Evolutionary conservation across 2,113 vertebrate genomes (phyloP), one percentile per base, ranked within the genome.

Genomic region (Dipodomys spectabilis): DNA sequence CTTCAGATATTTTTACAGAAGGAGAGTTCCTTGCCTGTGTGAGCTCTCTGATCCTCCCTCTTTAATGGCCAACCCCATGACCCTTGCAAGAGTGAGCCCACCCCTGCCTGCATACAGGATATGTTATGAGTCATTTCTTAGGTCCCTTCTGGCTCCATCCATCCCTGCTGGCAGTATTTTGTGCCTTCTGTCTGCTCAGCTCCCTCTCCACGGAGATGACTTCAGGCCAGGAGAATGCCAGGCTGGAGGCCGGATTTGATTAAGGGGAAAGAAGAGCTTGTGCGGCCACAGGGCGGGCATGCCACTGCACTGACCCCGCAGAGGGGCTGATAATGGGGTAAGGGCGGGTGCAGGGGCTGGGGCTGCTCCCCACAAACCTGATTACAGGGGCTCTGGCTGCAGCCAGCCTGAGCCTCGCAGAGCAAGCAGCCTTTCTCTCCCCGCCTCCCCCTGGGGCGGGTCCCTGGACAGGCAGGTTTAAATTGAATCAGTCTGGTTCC

Each of bases 191-290:
- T 57, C 7, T 2, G 28, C 28, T 4, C 25, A 74, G 92, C 93
- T 5, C 73, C 96, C 97, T 96, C 98, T 97, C 97, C 74, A 81
- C 44, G 83, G 98, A 98, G 98, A 97, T 99, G 98, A 99, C 98
- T 97, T 99, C 98, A 99, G 97, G 96, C 94, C 95, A 82, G 73
- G 98, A 96, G 98, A 99, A 99, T 98, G 98, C 95, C 98, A 97
- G 97, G 97, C 98, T 98, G 96, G 92, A 96, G 97, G 96, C 91
- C 95, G 98, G 98, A 98, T 98, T 99, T 97, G 97, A 99, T 99
- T 98, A 49, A 15, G 96, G 85, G 97, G 97, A 97, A 97, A 98
- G 28, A 97, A 92, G 95, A 98, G 98, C 97, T 98, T 97, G 97
- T 98, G 98, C 98, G 97, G 97, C 96, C 95, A 93, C 72, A 84